These are phyloP conservation scores for Leptodactylus fuscus DNA, from an alignment of 2,113 vertebrate species.

Conservation along the genomic window DNA sequence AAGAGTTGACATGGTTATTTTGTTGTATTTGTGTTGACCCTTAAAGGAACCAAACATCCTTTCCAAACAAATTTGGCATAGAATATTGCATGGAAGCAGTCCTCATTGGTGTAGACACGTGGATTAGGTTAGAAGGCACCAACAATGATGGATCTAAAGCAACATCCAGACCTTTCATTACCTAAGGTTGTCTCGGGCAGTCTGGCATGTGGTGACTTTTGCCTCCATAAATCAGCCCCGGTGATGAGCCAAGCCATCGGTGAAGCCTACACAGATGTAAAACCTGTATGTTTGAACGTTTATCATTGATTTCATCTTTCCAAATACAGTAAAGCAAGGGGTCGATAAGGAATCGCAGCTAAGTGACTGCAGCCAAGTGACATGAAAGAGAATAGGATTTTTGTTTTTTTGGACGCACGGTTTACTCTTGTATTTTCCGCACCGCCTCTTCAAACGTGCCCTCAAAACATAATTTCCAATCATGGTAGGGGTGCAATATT, in stretches of 20 bases:
- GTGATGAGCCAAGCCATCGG: not conserved
- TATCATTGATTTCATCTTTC: not conserved
- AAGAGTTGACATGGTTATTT: too few species aligned
- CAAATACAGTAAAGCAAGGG: not conserved
- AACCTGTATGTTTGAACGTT: not conserved
- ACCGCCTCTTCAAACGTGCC: not conserved
- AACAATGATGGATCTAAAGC: too few species aligned
- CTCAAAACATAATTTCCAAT: slow-evolving; percentile 22
- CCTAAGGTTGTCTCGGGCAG: not conserved
- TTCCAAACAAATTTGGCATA: too few species aligned
- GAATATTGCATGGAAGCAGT: too few species aligned
- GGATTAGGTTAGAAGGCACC: too few species aligned
- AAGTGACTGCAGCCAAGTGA: not conserved
- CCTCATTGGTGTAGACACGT: too few species aligned
- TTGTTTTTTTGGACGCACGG: not conserved
- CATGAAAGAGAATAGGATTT: not conserved
- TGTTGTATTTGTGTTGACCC: too few species aligned
- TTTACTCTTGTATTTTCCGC: not conserved
- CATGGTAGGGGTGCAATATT: slow-evolving; percentile 4
- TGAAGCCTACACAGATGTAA: not conserved
- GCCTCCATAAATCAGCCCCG: not conserved
- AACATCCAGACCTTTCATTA: too few species aligned
- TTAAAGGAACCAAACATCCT: too few species aligned
- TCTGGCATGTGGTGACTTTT: not conserved
- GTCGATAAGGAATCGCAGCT: not conserved